These are phyloP conservation scores for Nemurella pictetii DNA, from an alignment of 2,888 invertebrate genomes.

Conservation along the genomic window DNA sequence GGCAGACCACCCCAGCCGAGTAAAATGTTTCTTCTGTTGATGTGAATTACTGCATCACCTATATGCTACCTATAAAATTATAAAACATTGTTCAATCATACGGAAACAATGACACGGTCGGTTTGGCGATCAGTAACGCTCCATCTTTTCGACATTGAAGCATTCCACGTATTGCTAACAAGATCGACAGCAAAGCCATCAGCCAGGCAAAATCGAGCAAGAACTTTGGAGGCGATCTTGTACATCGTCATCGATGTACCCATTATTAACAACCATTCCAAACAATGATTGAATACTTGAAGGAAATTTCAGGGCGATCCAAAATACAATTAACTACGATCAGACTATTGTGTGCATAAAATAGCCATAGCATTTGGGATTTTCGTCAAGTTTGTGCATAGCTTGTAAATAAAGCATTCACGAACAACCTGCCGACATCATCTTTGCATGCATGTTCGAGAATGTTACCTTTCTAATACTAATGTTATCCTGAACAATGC, in stretches of 20 bases:
- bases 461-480: background rate
- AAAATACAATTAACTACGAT: background rate
- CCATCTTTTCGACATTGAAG: background rate
- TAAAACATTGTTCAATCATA: slow-evolving; percentile 11
- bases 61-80: background rate
- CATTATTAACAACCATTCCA: background rate
- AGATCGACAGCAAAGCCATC: slow-evolving; percentile 5
- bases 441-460: background rate
- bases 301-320: background rate
- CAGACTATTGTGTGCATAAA: background rate
- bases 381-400: background rate
- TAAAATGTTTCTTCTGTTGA: background rate
- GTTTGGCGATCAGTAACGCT: slow-evolving; percentile 13
- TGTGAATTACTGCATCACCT: background rate
- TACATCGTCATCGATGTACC: background rate
- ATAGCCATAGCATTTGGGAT: background rate
- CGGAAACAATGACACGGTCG: slow-evolving; percentile 24
- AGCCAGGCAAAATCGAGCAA: background rate
- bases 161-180: slow-evolving; percentile 24
- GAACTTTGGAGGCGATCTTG: background rate
- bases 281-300: background rate
- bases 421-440: background rate
- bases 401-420: background rate
- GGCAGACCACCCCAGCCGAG: background rate
- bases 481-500: background rate